Evolutionary conservation across 2,797 vertebrate genomes (phyloP), one percentile per base, ranked within the genome.

Genomic region (Phoxinus dragarum): DNA sequence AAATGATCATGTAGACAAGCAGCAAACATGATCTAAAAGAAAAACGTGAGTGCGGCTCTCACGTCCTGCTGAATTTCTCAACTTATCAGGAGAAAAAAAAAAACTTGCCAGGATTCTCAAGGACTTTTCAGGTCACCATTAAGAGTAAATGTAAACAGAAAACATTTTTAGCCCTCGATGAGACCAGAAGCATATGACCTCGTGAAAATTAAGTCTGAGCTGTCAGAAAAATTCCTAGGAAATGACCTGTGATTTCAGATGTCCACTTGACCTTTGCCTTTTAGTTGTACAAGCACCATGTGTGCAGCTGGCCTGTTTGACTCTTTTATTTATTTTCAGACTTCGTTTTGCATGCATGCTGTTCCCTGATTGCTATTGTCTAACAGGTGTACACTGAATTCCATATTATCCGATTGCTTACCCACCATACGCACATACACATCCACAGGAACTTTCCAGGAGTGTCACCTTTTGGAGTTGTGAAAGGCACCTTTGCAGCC

Each of bases 401-500:
- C 56, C 56, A 74, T 85, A 75, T 82, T 86, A 86, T 84, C 40
- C 27, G 14, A 44, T 23, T 42, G 72, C 67, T 76, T 75, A 44
- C 47, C 12, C 52, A 44, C 38, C 5, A 67, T 9, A 31, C 68
- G 47, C 27, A 56, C 64, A 47, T 47, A 77, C 47, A 52, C 61
- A 64, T 68, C 52, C 76, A 75, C 36, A 69, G 44, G 66, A 89
- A 89, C 87, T 89, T 90, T 90, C 54, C 27, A 72, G 84, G 56
- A 82, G 79, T 89, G 72, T 87, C 84, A 90, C 89, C 88, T 88
- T 88, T 72, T 34, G 10, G 69, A 88, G 81, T 89, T 90, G 74
- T 86, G 84, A 89, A 90, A 90, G 90, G 86, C 88, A 87, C 86
- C 87, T 77, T 80, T 88, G 78, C 80, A 88, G 87, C 87, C 87